phyloP scores from a whole-genome alignment of 2,797 vertebrate species.

The Sitta carolinensis region DNA sequence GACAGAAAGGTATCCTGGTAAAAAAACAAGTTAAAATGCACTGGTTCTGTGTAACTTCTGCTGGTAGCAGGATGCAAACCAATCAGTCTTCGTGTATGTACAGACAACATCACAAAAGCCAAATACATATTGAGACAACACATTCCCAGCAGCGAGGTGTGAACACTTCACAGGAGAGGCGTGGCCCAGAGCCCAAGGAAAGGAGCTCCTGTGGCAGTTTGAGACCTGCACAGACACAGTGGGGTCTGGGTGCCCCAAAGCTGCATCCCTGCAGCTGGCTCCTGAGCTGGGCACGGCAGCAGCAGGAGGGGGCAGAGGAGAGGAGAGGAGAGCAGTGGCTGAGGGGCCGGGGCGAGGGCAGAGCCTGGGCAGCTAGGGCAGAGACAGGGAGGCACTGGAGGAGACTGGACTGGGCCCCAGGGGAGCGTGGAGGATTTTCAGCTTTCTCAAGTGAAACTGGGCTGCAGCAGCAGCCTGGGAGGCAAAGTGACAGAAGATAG shows the following conservation, averaged over 20 bases:
- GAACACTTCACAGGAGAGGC: neutral
- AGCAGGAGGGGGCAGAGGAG: neutral
- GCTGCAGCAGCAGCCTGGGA: slow-evolving; percentile 33
- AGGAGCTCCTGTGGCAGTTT: neutral
- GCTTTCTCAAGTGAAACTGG: neutral
- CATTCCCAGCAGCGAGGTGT: neutral
- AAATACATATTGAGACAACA: neutral
- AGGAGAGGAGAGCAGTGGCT: neutral
- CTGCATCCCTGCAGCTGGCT: neutral
- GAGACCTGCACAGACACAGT: neutral
- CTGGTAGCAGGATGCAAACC: neutral
- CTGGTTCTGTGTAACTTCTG: neutral
- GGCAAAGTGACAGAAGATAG: slow-evolving; percentile 7
- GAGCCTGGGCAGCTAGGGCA: slow-evolving; percentile 5
- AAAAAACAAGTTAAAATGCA: neutral
- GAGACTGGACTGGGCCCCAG: neutral
- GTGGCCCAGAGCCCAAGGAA: neutral
- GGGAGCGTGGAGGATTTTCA: neutral
- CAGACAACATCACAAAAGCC: neutral
- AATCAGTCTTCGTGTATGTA: neutral
- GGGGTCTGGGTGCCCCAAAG: neutral
- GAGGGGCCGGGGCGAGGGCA: neutral
- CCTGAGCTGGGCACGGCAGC: neutral
- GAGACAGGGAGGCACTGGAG: neutral
- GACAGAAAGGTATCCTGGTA: neutral